Base-by-base conservation (phyloP, 2,888 invertebrate genomes). In the Macrophya annulata region DNA sequence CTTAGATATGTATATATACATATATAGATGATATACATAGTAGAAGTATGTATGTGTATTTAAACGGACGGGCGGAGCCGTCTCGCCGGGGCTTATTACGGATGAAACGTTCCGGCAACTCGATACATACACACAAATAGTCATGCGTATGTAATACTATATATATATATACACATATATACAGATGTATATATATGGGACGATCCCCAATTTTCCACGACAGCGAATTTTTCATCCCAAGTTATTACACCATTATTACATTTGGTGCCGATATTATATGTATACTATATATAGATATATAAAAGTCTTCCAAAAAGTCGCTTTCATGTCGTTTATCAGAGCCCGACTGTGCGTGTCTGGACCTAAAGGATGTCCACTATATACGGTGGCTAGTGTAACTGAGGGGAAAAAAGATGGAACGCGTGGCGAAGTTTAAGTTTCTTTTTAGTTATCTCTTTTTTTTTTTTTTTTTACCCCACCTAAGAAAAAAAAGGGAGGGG, bases 151-250 rank as follows among this genome's bases (percentile, higher is more conserved):
- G 8, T 48, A 17, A 15, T 31, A 31, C 31, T 31, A 31, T 31
- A 3, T 31, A 31, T 31, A 31, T 31, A 31, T 31, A 31, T 31
- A 31, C 3, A 31, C 3, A 31, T 31, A 31, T 31, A 31, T 31
- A 31, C n/a, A n/a, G n/a, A n/a, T n/a, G 31, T 31, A 31, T 31
- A 31, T 31, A 31, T 76, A 25, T 51, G 31, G 45, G 31, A 43
- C 25, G 21, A 21, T 45, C 43, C 48, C 45, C 43, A 74, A 74
- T 74, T 74, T 77, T 77, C 77, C 51, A 77, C 31, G 51, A 17
- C 51, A 43, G 59, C 40, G 55, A 40, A 81, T 81, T 59, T 62
- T 81, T 81, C 81, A 81, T 62, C 37, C 81, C 8, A 17, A 77
- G 55, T 77, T 51, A 77, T 51, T 55, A 31, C 37, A 31, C 48